Evolutionary conservation across 37 sponge, comb jelly and placozoan genomes (phyloP), one percentile per base, ranked within the genome.

Genomic region (Spongia lamella): DNA sequence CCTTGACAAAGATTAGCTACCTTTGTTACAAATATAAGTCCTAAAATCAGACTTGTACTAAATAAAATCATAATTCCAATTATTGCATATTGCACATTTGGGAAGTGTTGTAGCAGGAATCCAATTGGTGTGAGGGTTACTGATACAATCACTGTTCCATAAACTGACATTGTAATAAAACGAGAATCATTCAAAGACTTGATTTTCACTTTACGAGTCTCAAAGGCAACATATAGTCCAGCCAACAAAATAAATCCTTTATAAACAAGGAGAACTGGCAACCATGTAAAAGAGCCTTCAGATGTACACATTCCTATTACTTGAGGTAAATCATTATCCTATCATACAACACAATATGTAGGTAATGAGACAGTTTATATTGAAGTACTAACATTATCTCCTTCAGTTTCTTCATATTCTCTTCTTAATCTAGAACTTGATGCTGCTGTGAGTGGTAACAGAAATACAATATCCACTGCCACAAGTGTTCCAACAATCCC

Each of bases 171-270:
- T 26, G 81, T 70, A 1, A 86, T 86, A 36, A 80, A 63, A n/a
- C 80, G 75, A 66, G 87, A 86, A 47, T 86, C 87, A 14, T 82
- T 80, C 7, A 86, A 36, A n/a, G 66, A n/a, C 39, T 79, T 86
- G 27, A 86, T 33, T 55, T 76, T 79, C 40, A 86, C 76, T 31
- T 80, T 79, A 61, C 66, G 76, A 1, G 87, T 86, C 56, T 69
- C 54, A 14, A 54, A 9, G 49, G 87, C 87, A 3, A 86, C 56
- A 21, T 73, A 66, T n/a, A 80, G 38, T 35, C 87, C 87, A 20
- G 66, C 32, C 4, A 86, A 4, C 0, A 85, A 80, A 25, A 73
- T 66, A 5, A 85, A 9, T 22, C 53, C 66, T 65, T 85, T 85
- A 60, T 64, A 66, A 20, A 20, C 80, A 7, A 79, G 60, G 9